A percentile compares a stretch with the other conserved stretches of the same genome.
These are phyloP conservation scores for Bombus cullumanus DNA, from an alignment of 1,140 invertebrate genomes.

Conservation along the genomic window DNA sequence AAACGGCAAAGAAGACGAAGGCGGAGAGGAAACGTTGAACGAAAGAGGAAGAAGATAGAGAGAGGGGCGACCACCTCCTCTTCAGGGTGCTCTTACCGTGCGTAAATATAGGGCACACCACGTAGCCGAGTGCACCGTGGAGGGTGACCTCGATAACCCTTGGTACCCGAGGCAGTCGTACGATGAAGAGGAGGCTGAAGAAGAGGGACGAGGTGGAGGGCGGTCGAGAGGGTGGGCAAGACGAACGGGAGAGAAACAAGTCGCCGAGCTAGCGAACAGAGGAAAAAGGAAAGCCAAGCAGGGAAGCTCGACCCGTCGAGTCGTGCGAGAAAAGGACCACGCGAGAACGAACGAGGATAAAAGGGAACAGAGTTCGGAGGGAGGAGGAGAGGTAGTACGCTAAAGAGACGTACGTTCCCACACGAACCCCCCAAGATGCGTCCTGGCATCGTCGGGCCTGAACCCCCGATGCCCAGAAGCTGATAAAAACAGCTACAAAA, in stretches of 20 bases:
- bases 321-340: constrained; percentile 37
- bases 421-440: constrained; percentile 82
- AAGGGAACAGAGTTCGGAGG: constrained; percentile 29
- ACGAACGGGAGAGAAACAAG: constrained; percentile 49
- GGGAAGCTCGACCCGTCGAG: constrained; percentile 32
- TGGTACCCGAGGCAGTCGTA: constrained; percentile 64
- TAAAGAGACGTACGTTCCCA: constrained; percentile 83
- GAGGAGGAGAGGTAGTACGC: constrained; percentile 64
- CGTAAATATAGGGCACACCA: constrained; percentile 78
- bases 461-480: constrained; percentile 81
- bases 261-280: constrained; percentile 48
- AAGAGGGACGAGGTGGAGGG: constrained; percentile 12
- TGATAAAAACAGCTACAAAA: constrained; percentile 83
- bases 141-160: constrained; percentile 75
- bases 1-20: not conserved
- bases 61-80: constrained; percentile 56
- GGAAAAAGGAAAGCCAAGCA: constrained; percentile 50
- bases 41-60: constrained; percentile 27
- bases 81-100: constrained; percentile 75
- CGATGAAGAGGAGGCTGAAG: constrained; percentile 60
- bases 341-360: constrained; percentile 52
- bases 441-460: constrained; percentile 74
- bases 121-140: constrained; percentile 72
- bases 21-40: not conserved
- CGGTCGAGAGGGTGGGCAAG: constrained; percentile 17